Percentiles rank a stretch among this genome's conserved stretches.
Evolutionary conservation across 2,888 invertebrate genomes (phyloP).

Genomic region (Drosophila anceps): DNA sequence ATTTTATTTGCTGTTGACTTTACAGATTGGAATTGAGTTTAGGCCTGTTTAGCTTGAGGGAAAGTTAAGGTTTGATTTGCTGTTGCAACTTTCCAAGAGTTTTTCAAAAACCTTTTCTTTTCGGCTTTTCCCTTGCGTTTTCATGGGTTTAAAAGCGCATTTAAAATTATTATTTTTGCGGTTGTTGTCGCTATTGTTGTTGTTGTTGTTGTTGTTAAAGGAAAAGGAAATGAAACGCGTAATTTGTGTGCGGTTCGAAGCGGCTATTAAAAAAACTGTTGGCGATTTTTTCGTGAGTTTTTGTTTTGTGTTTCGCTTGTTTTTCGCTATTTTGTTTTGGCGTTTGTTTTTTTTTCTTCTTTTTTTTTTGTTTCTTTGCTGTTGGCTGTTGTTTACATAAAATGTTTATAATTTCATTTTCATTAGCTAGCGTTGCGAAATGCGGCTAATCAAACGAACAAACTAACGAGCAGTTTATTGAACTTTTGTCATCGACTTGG

Average conservation of each 20-base stretch:
- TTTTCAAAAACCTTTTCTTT: constrained; percentile 20
- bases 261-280: constrained; percentile 64
- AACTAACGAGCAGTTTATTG: constrained; percentile 59
- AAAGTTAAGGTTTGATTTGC: constrained; percentile 10
- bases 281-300: constrained; percentile 45
- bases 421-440: constrained; percentile 72
- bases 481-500: constrained; percentile 65
- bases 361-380: constrained; percentile 27
- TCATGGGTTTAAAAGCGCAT: constrained; percentile 46
- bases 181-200: constrained; percentile 25
- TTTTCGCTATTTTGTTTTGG: constrained; percentile 21
- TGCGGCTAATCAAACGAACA: constrained; percentile 48
- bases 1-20: constrained; percentile 7
- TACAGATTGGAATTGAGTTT: constrained; percentile 5
- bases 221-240: constrained; percentile 78
- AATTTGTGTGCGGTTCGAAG: constrained; percentile 69
- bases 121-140: constrained; percentile 28
- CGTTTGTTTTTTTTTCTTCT: constrained; percentile 33
- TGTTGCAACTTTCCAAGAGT: constrained; percentile 3
- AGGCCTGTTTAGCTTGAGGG: neutral
- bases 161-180: constrained; percentile 46
- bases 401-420: constrained; percentile 80
- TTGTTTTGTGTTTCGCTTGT: constrained; percentile 35
- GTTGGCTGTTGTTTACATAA: constrained; percentile 68
- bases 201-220: constrained; percentile 42